Evolutionary conservation across 2,888 invertebrate genomes (phyloP).

Genomic region (Agonopterix arenella): DNA sequence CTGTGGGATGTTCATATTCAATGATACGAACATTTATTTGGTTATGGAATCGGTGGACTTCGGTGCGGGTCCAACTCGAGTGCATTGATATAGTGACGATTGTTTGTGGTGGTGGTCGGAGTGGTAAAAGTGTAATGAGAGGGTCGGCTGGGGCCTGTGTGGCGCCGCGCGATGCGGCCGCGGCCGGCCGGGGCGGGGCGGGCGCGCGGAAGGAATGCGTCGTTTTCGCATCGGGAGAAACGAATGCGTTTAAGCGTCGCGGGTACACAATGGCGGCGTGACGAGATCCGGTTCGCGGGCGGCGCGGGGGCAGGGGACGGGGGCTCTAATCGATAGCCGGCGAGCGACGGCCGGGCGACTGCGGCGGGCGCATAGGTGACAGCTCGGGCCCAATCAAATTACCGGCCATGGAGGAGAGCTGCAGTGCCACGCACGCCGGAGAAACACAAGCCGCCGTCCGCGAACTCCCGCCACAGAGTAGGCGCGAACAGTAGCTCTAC

Average conservation of each 20-base stretch:
- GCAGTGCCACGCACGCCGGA: conserved; percentile 60
- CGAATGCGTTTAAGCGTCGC: conserved; percentile 77
- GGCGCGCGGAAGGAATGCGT: conserved; percentile 76
- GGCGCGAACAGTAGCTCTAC: conserved; percentile 14
- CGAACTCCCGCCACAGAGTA: conserved; percentile 28
- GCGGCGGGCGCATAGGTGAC: conserved; percentile 76
- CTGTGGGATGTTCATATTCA: conserved; percentile 8
- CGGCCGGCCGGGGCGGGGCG: conserved; percentile 42
- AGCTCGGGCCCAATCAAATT: conserved; percentile 75
- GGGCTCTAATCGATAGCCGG: conserved; percentile 75
- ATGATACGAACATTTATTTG: conserved; percentile 6
- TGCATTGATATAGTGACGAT: neutral
- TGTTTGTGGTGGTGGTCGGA: conserved; percentile 22
- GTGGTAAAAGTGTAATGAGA: conserved; percentile 57
- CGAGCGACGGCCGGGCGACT: conserved; percentile 74
- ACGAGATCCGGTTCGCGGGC: conserved; percentile 76
- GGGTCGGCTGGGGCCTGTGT: conserved; percentile 26
- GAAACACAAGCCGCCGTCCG: conserved; percentile 40
- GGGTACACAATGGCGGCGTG: conserved; percentile 77
- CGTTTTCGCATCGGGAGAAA: conserved; percentile 78
- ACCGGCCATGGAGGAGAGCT: conserved; percentile 66
- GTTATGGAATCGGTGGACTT: conserved; percentile 7
- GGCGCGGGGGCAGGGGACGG: conserved; percentile 59
- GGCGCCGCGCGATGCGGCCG: conserved; percentile 37
- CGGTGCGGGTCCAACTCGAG: neutral